Conservation (phyloP, 1,140 invertebrate genomes). For the Lethocerus indicus region DNA sequence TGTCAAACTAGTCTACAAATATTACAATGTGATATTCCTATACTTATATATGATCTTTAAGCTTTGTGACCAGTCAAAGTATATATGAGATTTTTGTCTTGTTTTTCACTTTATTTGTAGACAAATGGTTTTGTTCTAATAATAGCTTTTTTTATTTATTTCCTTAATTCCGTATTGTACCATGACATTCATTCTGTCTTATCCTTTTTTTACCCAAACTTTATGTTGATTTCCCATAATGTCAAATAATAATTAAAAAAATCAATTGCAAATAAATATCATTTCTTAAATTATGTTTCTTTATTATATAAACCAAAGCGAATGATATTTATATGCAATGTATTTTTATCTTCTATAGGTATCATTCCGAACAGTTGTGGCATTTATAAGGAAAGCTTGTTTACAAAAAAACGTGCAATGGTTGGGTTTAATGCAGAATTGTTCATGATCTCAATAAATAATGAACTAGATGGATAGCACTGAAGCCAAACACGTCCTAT, state of each 20-base stretch:
- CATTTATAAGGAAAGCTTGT: constrained; percentile 8
- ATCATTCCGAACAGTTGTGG: constrained; percentile 11
- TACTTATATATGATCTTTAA: no score
- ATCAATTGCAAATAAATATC: constrained; percentile 6
- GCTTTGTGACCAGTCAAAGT: constrained; percentile 2
- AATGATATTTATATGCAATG: constrained; percentile 8
- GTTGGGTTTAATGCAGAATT: constrained; percentile 6
- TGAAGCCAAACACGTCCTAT: constrained; percentile 7
- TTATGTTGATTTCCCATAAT: constrained; percentile 6
- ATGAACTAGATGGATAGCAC: no score
- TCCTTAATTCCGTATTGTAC: neutral
- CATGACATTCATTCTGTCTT: constrained; percentile 1
- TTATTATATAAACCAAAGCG: constrained; percentile 7
- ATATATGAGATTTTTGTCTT: neutral
- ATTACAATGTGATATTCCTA: no score
- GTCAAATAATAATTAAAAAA: neutral
- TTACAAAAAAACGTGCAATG: constrained; percentile 9
- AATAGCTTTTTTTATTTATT: neutral
- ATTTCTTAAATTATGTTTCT: constrained; percentile 10
- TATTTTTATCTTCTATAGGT: neutral
- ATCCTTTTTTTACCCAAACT: constrained; percentile 2
- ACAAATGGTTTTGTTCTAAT: neutral
- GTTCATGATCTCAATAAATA: constrained; percentile 11
- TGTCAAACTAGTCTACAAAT: no score
- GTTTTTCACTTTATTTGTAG: constrained; percentile 2